These are phyloP conservation scores for Drosophila nr. perissopoda DNA, from an alignment of 2,888 invertebrate species.

Conservation along the genomic window DNA sequence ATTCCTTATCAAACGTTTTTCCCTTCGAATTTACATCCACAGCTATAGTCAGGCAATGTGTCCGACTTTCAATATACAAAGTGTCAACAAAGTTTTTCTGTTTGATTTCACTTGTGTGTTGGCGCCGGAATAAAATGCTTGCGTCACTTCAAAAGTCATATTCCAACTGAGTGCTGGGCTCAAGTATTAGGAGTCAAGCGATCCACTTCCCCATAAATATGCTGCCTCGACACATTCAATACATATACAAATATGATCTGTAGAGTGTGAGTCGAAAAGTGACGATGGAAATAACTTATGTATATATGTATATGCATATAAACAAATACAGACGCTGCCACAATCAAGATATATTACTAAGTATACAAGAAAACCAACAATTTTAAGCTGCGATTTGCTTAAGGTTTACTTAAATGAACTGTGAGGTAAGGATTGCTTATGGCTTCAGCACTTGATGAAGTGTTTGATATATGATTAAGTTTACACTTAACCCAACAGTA, in stretches of 20 bases:
- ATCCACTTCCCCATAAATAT: neutral
- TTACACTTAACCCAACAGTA: neutral
- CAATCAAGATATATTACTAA: neutral
- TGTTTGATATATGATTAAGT: neutral
- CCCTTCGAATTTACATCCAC: conserved; percentile 24
- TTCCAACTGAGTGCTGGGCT: neutral
- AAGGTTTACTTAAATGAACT: neutral
- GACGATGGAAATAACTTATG: neutral
- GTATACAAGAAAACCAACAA: neutral
- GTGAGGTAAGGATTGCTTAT: neutral
- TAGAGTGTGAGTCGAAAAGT: neutral
- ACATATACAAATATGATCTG: neutral
- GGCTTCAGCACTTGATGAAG: neutral
- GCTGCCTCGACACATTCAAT: conserved; percentile 15
- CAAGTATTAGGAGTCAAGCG: neutral
- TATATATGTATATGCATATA: neutral
- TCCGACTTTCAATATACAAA: neutral
- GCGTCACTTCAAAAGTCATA: conserved; percentile 1
- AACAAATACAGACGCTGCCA: neutral
- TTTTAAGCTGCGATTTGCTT: neutral
- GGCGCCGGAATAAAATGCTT: neutral
- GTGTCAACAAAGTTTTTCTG: neutral
- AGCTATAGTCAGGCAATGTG: neutral
- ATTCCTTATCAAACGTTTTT: conserved; percentile 52
- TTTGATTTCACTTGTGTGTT: neutral